phyloP scores from a whole-genome alignment of 2,888 invertebrate species.

The Ectemnius continuus region DNA sequence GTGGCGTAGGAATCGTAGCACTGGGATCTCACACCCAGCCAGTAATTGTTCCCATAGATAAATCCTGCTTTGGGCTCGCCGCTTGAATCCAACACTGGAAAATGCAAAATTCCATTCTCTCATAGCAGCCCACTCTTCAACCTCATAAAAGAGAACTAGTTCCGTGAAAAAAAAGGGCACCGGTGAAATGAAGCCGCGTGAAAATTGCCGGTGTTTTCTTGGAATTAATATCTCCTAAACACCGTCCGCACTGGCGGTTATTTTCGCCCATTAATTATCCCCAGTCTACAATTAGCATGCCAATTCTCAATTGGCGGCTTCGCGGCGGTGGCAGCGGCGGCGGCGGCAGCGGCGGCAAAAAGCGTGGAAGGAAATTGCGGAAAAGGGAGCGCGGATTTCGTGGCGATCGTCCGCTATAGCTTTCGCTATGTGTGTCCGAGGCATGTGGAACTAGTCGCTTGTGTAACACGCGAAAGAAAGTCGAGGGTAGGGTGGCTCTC shows the following conservation, averaged over 20 bases:
- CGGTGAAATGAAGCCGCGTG: neutral
- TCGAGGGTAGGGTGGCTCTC: constrained; percentile 34
- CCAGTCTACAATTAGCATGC: neutral
- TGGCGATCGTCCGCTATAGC: constrained; percentile 5
- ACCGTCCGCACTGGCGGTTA: too few relatives aligned
- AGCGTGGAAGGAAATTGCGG: neutral
- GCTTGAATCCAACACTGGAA: constrained; percentile 80
- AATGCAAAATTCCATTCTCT: neutral
- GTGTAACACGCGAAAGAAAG: constrained; percentile 69
- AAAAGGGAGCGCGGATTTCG: constrained; percentile 16
- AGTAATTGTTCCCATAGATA: constrained; percentile 81
- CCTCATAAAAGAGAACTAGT: too few relatives aligned
- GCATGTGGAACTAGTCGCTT: constrained; percentile 69
- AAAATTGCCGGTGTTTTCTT: too few relatives aligned
- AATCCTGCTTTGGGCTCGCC: constrained; percentile 80
- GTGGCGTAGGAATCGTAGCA: constrained; percentile 77
- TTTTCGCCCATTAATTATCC: too few relatives aligned
- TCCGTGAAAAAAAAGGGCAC: constrained; percentile 19
- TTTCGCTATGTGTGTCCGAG: constrained; percentile 29
- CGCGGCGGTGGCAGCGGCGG: too few relatives aligned
- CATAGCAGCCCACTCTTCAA: too few relatives aligned
- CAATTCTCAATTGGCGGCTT: neutral
- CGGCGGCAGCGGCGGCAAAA: neutral
- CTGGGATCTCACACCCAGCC: constrained; percentile 80
- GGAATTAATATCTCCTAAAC: too few relatives aligned